Percentiles rank a stretch among this genome's conserved stretches.
These are phyloP conservation scores for Sialia sialis DNA, from an alignment of 2,113 vertebrate genomes.

Conservation along the genomic window DNA sequence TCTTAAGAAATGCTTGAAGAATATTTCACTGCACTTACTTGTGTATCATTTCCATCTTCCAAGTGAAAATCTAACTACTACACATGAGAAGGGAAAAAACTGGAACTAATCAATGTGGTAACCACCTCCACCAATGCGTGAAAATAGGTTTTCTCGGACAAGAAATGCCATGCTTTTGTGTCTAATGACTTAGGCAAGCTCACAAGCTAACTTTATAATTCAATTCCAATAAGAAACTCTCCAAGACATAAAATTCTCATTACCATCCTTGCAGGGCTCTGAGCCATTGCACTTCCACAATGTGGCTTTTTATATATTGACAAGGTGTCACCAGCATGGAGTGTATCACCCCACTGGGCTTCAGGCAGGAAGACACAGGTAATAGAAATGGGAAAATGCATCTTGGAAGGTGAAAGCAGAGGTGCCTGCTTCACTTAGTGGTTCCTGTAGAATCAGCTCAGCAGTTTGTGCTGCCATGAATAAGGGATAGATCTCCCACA, in stretches of 20 bases:
- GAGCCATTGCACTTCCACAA: background rate
- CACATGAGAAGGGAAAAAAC: background rate
- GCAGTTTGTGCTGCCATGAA: background rate
- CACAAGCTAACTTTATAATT: constrained; percentile 18
- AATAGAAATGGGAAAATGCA: background rate
- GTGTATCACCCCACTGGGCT: background rate
- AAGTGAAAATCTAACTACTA: background rate
- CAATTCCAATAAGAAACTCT: constrained; percentile 23
- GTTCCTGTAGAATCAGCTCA: background rate
- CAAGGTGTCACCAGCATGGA: background rate
- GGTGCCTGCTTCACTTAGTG: background rate
- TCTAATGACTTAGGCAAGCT: background rate
- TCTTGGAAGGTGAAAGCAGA: background rate
- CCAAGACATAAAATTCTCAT: constrained; percentile 34
- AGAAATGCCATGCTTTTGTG: background rate
- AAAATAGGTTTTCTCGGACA: constrained; percentile 14
- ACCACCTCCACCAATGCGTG: background rate
- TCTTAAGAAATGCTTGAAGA: background rate
- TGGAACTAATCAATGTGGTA: background rate
- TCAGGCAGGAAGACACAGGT: background rate
- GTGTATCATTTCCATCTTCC: background rate
- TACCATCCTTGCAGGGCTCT: background rate
- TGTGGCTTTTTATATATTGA: background rate
- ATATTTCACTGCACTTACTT: background rate
- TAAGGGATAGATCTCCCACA: background rate